Base-by-base conservation (phyloP, 2,888 invertebrate species). In the Rhingia rostrata region DNA sequence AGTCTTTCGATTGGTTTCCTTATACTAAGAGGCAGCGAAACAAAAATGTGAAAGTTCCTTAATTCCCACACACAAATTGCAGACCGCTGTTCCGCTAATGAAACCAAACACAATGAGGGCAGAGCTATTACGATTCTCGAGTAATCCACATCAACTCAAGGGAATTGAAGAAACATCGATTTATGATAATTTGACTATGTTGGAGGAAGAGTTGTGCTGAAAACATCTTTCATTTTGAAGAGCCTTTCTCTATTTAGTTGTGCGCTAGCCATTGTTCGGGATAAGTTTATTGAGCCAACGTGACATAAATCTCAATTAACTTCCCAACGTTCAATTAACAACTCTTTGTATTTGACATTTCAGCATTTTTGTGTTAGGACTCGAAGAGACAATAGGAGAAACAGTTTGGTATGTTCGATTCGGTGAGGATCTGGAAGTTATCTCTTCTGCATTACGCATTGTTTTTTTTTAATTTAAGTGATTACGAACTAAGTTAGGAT, bases 221-320 rank as follows among this genome's bases (percentile, higher is more conserved):
- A 35, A 9, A 66, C 33, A 63, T 67, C 67, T 61, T 45, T 67
- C 56, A 63, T 72, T 69, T 54, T 69, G 64, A 33, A 73, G 39
- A 79, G 73, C 69, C 83, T 84, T 84, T 84, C 79, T 74, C 79
- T 54, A 51, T 7, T 22, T 30, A 64, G 47, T n/a, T 32, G 22
- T 45, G 53, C 35, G 14, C 37, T 30, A 63, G 35, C 73, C 43
- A 83, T 83, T 84, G 79, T 84, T 84, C 39, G 61, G 22, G 64
- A 35, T 64, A 58, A 74, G 83, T 84, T 84, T 79, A 79, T 79
- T 30, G 35, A 41, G 9, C 4, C 12, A 47, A 7, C 53, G 60
- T 69, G 83, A 64, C 41, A 79, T 84, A 84, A 79, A 84, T 84
- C 58, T 58, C 63, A 84, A 79, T 43, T 32, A 60, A 74, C 74